A percentile compares a stretch with the other conserved stretches of the same genome.
Conservation (phyloP, 2,113 vertebrate species). For the Indri indri region DNA sequence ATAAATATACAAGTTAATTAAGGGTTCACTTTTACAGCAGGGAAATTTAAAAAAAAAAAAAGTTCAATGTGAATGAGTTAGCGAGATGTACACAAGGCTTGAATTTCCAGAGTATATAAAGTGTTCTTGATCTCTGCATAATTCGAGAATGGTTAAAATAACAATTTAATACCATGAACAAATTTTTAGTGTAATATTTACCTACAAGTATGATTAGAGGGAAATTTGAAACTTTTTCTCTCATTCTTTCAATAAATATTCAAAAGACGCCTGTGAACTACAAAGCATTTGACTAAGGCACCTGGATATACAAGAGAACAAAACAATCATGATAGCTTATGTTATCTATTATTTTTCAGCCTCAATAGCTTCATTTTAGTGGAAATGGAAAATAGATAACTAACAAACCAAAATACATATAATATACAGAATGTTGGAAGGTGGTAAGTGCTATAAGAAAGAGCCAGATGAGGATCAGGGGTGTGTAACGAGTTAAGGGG, state of each 20-base stretch:
- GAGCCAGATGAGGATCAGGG: not conserved
- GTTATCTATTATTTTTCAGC: not conserved
- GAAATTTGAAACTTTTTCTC: not conserved
- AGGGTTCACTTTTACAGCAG: not conserved
- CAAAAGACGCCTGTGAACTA: not conserved
- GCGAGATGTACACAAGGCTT: not conserved
- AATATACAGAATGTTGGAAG: not conserved
- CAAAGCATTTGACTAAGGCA: not conserved
- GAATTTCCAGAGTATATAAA: not conserved
- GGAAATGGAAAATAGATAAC: not conserved
- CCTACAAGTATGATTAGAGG: not conserved
- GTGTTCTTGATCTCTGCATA: not conserved
- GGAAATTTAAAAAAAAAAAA: not conserved
- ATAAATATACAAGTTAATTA: not conserved
- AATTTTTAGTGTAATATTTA: not conserved
- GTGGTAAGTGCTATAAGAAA: not conserved
- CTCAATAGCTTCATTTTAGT: not conserved
- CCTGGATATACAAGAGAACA: not conserved
- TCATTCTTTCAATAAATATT: not conserved
- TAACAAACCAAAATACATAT: not conserved
- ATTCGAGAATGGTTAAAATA: not conserved
- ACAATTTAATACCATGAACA: not conserved
- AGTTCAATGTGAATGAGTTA: not conserved
- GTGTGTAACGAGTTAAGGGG: not conserved
- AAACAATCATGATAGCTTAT: not conserved